Percentiles rank a stretch among this genome's conserved stretches.
phyloP scores from a whole-genome alignment of 2,888 invertebrate genomes.

The Parnassius mnemosyne region DNA sequence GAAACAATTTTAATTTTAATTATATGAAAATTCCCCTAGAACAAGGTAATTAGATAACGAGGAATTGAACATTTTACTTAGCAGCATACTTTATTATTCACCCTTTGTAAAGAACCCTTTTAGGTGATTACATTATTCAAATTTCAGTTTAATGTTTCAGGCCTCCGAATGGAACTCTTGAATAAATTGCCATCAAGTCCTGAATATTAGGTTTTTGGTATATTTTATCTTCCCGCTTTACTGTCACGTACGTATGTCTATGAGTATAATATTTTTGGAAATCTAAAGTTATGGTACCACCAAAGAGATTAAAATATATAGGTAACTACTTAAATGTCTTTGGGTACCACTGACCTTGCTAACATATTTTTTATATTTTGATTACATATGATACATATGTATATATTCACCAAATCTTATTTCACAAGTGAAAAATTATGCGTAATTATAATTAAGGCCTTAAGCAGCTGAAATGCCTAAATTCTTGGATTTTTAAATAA shows the following conservation, averaged over 20 bases:
- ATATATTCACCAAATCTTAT: too few relatives aligned
- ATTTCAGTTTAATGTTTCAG: constrained; percentile 22
- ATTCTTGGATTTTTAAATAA: too few relatives aligned
- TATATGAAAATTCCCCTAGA: neutral
- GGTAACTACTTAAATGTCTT: too few relatives aligned
- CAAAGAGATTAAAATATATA: too few relatives aligned
- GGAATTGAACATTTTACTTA: constrained; percentile 5
- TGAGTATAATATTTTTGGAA: neutral
- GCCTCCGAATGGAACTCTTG: constrained; percentile 11
- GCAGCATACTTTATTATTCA: constrained; percentile 3
- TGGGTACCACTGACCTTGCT: too few relatives aligned
- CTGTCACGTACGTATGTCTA: neutral
- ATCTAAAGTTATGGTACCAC: too few relatives aligned
- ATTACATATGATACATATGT: too few relatives aligned
- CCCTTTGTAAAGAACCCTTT: constrained; percentile 8
- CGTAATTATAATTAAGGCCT: too few relatives aligned
- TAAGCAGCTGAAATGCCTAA: too few relatives aligned
- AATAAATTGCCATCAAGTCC: neutral
- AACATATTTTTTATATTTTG: too few relatives aligned
- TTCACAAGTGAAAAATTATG: too few relatives aligned
- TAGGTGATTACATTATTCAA: constrained; percentile 24
- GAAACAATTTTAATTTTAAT: neutral
- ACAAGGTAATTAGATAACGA: neutral
- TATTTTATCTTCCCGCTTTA: neutral
- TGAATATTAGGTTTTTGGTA: constrained; percentile 4